A percentile compares a stretch with the other conserved stretches of the same genome.
Evolutionary conservation across 2,113 vertebrate species (phyloP).

Genomic region (Setophaga coronata): DNA sequence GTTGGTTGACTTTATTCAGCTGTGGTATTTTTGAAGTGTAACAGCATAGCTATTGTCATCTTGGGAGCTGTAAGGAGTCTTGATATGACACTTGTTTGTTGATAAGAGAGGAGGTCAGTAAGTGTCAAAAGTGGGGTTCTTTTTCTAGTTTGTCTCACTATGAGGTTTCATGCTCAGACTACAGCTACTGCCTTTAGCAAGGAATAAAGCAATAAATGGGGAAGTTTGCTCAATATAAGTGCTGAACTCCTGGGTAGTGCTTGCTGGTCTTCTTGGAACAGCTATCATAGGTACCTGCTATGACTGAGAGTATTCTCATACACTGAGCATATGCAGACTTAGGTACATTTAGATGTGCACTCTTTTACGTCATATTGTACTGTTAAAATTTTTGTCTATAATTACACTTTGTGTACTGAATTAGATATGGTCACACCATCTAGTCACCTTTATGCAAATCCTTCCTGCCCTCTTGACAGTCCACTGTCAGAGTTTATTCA

Average conservation of each 20-base stretch:
- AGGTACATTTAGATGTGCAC: not conserved
- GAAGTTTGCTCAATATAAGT: not conserved
- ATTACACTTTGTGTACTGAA: not conserved
- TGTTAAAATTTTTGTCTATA: not conserved
- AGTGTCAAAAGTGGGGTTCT: not conserved
- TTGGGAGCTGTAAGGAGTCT: not conserved
- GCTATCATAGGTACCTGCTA: not conserved
- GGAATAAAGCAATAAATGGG: not conserved
- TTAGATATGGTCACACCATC: not conserved
- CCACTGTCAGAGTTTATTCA: not conserved
- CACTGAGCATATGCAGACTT: rapidly evolving
- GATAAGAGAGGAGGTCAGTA: not conserved
- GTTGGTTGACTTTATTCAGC: not conserved
- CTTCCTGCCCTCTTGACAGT: not conserved
- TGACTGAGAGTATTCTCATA: not conserved
- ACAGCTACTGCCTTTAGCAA: not conserved
- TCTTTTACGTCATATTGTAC: not conserved
- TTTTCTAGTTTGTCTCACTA: not conserved
- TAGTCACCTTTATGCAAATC: not conserved
- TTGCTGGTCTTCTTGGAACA: not conserved
- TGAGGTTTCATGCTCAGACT: not conserved
- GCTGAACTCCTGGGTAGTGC: not conserved
- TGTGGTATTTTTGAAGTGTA: not conserved
- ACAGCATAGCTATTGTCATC: not conserved
- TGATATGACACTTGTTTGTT: not conserved